These are phyloP conservation scores for Panurus biarmicus DNA, from an alignment of 2,113 vertebrate genomes.

Conservation along the genomic window DNA sequence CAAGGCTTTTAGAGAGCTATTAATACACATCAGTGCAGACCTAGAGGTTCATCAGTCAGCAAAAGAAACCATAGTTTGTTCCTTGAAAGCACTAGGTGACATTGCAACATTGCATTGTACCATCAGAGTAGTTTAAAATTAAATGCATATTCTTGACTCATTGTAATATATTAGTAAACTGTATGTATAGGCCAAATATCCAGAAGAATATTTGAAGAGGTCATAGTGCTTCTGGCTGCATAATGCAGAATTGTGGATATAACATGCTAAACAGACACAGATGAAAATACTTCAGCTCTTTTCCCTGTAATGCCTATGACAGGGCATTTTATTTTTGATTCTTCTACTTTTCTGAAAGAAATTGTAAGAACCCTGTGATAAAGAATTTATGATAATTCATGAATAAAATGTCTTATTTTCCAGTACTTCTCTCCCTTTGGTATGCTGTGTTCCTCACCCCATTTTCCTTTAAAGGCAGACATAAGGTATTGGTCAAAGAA, in stretches of 20 bases:
- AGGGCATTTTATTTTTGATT: background rate
- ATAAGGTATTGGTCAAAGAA: background rate
- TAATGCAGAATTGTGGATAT: background rate
- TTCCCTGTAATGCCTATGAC: background rate
- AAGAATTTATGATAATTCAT: background rate
- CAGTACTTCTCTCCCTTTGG: background rate
- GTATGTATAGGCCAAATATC: background rate
- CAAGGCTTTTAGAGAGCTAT: background rate
- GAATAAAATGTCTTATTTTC: background rate
- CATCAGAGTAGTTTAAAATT: background rate
- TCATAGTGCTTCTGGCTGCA: background rate
- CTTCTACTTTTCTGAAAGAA: background rate
- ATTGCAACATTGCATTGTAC: background rate
- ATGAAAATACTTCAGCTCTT: background rate
- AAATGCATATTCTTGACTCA: background rate
- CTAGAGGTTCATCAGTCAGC: background rate
- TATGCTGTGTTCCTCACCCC: background rate
- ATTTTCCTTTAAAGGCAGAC: background rate
- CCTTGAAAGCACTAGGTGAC: background rate
- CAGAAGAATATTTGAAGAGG: background rate
- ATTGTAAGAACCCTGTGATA: background rate
- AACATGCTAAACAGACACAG: background rate
- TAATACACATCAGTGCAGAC: background rate
- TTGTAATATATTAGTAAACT: background rate
- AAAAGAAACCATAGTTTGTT: background rate